A percentile compares a stretch with the other conserved stretches of the same genome.
Evolutionary conservation across 2,888 invertebrate species (phyloP).

Genomic region (Lepetodrilus schrolli): DNA sequence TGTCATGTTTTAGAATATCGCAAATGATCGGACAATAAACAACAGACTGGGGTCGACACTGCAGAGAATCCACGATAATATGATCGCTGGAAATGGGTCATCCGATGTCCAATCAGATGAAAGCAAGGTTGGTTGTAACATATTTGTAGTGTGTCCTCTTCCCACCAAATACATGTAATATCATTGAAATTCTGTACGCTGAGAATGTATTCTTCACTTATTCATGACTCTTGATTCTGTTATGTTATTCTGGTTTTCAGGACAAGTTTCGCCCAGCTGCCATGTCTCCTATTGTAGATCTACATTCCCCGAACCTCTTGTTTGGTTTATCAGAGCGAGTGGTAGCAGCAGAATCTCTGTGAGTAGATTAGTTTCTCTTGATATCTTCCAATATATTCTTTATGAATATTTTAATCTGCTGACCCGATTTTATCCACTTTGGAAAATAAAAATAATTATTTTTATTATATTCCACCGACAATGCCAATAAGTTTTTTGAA

Average conservation of each 20-base stretch:
- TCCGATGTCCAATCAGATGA: neutral
- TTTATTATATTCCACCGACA: no score
- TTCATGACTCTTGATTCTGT: no score
- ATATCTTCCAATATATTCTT: no score
- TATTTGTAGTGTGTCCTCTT: no score
- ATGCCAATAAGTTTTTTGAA: no score
- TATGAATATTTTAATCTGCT: no score
- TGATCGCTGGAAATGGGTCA: conserved; percentile 77
- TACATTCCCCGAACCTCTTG: conserved; percentile 82
- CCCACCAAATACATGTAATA: no score
- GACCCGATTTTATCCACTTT: no score
- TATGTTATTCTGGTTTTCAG: conserved; percentile 49
- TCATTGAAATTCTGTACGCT: no score
- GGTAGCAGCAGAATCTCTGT: conserved; percentile 92
- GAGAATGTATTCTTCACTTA: no score
- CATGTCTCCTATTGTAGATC: conserved; percentile 81
- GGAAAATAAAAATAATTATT: no score
- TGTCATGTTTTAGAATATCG: conserved; percentile 17
- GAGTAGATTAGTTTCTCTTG: no score
- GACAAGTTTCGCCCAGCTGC: conserved; percentile 78
- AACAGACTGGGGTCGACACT: conserved; percentile 84
- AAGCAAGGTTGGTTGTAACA: conserved; percentile 5
- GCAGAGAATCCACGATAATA: conserved; percentile 84
- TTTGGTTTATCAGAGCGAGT: conserved; percentile 90
- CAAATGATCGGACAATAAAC: conserved; percentile 78